These are phyloP conservation scores for Dendrolimus kikuchii DNA, from an alignment of 1,140 invertebrate species.

Conservation along the genomic window DNA sequence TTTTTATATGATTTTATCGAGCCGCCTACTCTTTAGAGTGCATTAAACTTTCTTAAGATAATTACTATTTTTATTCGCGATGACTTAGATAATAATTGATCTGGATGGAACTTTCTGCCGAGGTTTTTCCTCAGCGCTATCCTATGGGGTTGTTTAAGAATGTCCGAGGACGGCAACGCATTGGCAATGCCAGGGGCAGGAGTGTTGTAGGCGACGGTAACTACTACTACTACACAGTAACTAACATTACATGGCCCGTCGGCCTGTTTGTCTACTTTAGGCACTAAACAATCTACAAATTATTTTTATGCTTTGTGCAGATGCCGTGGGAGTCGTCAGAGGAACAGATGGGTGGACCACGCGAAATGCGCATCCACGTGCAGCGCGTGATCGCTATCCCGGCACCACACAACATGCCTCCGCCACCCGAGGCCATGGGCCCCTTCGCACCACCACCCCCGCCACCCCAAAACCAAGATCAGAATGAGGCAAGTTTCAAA, in stretches of 20 bases:
- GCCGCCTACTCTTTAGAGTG: no score
- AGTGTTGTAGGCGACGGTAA: no score
- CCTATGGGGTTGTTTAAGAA: no score
- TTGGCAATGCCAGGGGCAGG: no score
- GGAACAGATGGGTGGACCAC: conserved; percentile 49
- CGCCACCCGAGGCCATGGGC: conserved; percentile 40
- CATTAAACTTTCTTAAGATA: no score
- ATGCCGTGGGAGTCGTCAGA: conserved; percentile 65
- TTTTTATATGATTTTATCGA: no score
- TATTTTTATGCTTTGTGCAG: conserved; percentile 18
- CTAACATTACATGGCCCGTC: no score
- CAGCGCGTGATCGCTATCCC: conserved; percentile 65
- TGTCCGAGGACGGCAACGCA: no score
- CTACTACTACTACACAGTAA: no score
- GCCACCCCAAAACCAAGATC: conserved; percentile 40
- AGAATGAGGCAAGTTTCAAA: conserved; percentile 38
- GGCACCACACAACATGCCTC: conserved; percentile 48
- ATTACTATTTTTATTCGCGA: no score
- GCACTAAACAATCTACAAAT: neutral
- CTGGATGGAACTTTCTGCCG: neutral
- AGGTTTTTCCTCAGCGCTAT: no score
- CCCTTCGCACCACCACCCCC: conserved; percentile 52
- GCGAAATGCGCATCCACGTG: conserved; percentile 69
- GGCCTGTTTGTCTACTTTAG: no score
- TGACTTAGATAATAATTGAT: neutral